These are phyloP conservation scores for Eurystomus gularis DNA, from an alignment of 2,113 vertebrate genomes.

Conservation along the genomic window DNA sequence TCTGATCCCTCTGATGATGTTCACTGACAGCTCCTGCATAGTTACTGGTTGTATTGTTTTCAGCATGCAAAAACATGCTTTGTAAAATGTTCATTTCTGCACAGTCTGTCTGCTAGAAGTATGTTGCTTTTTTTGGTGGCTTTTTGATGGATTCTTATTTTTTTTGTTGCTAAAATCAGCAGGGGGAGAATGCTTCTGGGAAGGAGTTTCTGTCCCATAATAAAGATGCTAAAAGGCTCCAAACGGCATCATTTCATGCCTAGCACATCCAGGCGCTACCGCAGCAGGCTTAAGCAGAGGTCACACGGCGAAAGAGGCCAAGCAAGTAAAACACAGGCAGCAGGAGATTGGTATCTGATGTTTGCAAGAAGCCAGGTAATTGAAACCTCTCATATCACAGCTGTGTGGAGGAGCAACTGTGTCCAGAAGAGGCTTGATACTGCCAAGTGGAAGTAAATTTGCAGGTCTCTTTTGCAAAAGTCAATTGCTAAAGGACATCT, in stretches of 20 bases:
- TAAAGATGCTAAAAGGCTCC: neutral
- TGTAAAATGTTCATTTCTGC: neutral
- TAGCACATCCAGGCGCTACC: neutral
- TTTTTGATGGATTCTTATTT: neutral
- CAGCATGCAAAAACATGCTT: neutral
- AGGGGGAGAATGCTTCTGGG: neutral
- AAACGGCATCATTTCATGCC: accelerated
- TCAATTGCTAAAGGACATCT: neutral
- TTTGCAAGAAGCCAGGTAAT: neutral
- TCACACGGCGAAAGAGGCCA: neutral
- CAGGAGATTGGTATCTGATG: conserved; percentile 8
- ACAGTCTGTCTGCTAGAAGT: neutral
- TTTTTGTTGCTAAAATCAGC: neutral
- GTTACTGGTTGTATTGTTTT: neutral
- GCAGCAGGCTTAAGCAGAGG: neutral
- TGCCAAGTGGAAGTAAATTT: neutral
- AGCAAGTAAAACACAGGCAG: neutral
- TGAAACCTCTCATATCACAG: neutral
- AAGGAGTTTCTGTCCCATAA: neutral
- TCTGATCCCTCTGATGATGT: neutral
- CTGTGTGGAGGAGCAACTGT: neutral
- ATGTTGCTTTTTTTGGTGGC: neutral
- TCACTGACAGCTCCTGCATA: neutral
- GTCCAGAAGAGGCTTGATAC: neutral
- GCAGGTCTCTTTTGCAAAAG: neutral